These are phyloP conservation scores for Aurelia aurita DNA, from an alignment of 30 jellyfish, hydroid and myxozoan species.

Conservation along the genomic window DNA sequence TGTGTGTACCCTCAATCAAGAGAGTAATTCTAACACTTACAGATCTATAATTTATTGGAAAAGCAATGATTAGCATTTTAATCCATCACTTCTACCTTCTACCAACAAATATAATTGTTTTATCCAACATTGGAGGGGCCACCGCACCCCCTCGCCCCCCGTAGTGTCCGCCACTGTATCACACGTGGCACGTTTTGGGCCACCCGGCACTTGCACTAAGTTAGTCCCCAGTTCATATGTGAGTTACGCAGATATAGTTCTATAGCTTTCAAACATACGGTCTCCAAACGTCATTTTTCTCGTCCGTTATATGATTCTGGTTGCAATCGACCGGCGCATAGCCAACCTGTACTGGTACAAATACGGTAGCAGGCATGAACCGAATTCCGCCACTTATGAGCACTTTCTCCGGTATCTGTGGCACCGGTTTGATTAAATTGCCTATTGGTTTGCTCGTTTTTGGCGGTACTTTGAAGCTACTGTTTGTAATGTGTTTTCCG, in stretches of 20 bases:
- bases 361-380: conserved; percentile 80
- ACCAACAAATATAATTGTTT: too few relatives aligned
- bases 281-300: conserved; percentile 66
- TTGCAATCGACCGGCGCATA: conserved; percentile 48
- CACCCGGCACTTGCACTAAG: too few relatives aligned
- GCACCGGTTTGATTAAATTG: conserved; percentile 57
- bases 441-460: conserved; percentile 26
- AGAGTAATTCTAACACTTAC: too few relatives aligned
- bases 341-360: conserved; percentile 76
- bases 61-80: too few relatives aligned
- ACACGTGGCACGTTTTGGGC: too few relatives aligned
- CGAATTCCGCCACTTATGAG: conserved; percentile 60
- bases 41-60: too few relatives aligned
- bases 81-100: too few relatives aligned
- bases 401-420: conserved; percentile 58
- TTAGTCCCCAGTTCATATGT: conserved; percentile 3
- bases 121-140: too few relatives aligned
- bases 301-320: conserved; percentile 25
- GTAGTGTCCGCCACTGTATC: too few relatives aligned
- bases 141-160: too few relatives aligned
- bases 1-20: too few relatives aligned
- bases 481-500: not conserved
- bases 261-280: conserved; percentile 1
- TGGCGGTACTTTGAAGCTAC: conserved; percentile 49
- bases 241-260: conserved; percentile 26